Base-by-base conservation (phyloP, 2,113 vertebrate species). In the Rhegmatorhina hoffmannsi region DNA sequence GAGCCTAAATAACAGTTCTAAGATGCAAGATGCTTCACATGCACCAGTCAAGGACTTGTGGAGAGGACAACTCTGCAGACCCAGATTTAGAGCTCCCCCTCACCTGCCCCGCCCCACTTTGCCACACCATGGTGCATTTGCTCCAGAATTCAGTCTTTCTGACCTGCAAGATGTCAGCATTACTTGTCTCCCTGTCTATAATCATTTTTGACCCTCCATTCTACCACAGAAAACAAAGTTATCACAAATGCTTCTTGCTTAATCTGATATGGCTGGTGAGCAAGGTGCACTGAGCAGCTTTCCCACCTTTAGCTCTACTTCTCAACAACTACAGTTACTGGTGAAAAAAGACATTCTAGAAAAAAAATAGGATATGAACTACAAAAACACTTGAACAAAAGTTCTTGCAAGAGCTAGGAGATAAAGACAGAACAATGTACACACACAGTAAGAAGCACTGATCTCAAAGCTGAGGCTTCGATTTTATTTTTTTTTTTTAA, bases 111-210 rank as follows among this genome's bases (percentile, higher is more conserved):
- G 15, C 29, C 16, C 12, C 12, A 21, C n/a, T 67, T 17, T 66
- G 23, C 33, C 34, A 44, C 25, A 75, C 16, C 0, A 0, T 3
- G 8, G 10, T 40, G 36, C 4, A 8, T 23, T 43, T 68, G 7
- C 25, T 52, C 28, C 38, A 28, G n/a, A 70, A 93, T 43, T 43
- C 33, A 72, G 11, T 13, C 74, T 26, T 53, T 34, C 46, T 55
- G 13, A 82, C n/a, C 28, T 58, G 36, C 46, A 69, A 58, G 36
- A 59, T 6, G n/a, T 12, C 58, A 85, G 49, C n/a, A 64, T 26
- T 34, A 46, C 13, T 53, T 26, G 18, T 34, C 13, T 43, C 50
- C 46, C 28, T 34, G 3, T 7, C 66, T 44, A 8, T 0, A 44
- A 29, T 5, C 9, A 33, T 49, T 69, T 84, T 26, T 50, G 8